These are phyloP conservation scores for Philereme vetulata DNA, from an alignment of 2,888 invertebrate genomes.

Conservation along the genomic window DNA sequence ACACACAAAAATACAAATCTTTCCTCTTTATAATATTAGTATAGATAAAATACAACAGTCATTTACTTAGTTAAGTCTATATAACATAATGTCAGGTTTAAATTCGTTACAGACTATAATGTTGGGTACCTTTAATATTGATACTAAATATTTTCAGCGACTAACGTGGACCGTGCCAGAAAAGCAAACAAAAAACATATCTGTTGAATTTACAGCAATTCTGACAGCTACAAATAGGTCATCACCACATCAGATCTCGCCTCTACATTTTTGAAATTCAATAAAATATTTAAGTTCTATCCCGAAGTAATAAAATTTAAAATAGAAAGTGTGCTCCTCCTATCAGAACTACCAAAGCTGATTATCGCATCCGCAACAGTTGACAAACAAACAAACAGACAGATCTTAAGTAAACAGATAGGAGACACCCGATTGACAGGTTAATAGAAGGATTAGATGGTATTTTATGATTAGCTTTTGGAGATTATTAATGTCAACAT, in stretches of 20 bases:
- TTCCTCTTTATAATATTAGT: too few relatives aligned
- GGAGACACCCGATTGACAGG: slow-evolving; percentile 55
- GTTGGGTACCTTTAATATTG: too few relatives aligned
- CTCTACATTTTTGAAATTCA: slow-evolving; percentile 6
- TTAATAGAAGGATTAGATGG: slow-evolving; percentile 52
- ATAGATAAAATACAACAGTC: too few relatives aligned
- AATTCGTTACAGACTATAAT: too few relatives aligned
- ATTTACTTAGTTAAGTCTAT: too few relatives aligned
- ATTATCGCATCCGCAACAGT: slow-evolving; percentile 32
- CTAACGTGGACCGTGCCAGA: slow-evolving; percentile 6
- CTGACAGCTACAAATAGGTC: slow-evolving; percentile 22
- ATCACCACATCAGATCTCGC: slow-evolving; percentile 9
- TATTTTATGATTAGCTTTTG: slow-evolving; percentile 50
- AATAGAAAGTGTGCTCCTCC: slow-evolving; percentile 1
- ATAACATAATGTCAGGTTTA: too few relatives aligned
- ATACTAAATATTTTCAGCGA: too few relatives aligned
- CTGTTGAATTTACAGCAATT: slow-evolving; percentile 1
- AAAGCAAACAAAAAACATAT: slow-evolving; percentile 14
- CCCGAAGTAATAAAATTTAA: slow-evolving; percentile 6
- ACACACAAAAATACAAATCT: too few relatives aligned
- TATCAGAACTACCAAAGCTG: slow-evolving; percentile 23
- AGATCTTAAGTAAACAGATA: slow-evolving; percentile 45
- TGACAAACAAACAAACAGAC: slow-evolving; percentile 30
- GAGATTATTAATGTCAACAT: slow-evolving; percentile 43
- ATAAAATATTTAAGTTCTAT: background rate